Evolutionary conservation across 2,888 invertebrate species (phyloP).

Genomic region (Chymomyza amoena): DNA sequence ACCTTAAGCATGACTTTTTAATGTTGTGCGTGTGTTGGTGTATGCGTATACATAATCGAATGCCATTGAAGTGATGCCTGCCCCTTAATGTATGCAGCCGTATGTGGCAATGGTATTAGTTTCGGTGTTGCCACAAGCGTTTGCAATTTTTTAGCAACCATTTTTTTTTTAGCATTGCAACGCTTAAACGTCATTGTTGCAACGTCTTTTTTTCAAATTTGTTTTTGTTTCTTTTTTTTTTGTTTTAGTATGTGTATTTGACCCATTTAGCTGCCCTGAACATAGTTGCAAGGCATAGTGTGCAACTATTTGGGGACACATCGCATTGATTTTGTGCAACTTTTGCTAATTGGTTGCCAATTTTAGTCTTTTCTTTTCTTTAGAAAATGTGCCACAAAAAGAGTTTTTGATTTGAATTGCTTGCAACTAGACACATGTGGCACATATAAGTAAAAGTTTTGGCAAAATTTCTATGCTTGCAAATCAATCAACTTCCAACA

Average conservation of each 20-base stretch:
- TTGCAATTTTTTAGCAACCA: background rate
- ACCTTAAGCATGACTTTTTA: background rate
- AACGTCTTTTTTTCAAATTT: background rate
- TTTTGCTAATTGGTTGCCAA: background rate
- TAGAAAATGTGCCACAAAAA: too few species aligned
- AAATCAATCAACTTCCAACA: background rate
- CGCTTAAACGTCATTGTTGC: background rate
- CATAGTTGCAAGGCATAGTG: conserved; percentile 8
- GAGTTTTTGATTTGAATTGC: too few species aligned
- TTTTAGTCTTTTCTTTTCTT: background rate
- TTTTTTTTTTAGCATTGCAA: background rate
- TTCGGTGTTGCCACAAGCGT: background rate
- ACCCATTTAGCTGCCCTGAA: conserved; percentile 37
- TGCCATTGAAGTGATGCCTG: conserved; percentile 20
- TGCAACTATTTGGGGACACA: conserved; percentile 10
- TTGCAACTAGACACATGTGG: too few species aligned
- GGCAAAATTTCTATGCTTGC: too few species aligned
- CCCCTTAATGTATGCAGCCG: conserved; percentile 11
- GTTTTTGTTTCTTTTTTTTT: conserved; percentile 17
- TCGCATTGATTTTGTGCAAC: conserved; percentile 32
- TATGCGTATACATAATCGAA: conserved; percentile 19
- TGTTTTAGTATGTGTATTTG: conserved; percentile 38
- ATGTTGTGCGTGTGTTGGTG: conserved; percentile 2
- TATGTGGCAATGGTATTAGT: background rate
- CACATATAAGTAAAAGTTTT: too few species aligned